Conservation (phyloP, 2,797 vertebrate species). For the Epinephelus malabaricus region DNA sequence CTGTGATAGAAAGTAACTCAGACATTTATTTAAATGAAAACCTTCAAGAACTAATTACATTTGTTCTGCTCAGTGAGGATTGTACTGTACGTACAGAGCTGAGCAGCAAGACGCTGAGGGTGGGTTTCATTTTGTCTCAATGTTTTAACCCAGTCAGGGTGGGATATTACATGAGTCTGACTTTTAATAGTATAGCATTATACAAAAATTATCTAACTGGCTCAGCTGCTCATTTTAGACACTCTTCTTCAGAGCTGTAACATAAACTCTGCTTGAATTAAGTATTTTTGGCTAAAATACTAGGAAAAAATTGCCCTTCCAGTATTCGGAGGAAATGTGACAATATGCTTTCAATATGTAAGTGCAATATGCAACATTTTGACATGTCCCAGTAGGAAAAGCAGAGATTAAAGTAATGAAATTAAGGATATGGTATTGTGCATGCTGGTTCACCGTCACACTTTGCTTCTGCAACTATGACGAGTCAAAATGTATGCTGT, state of each 20-base stretch:
- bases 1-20: no score
- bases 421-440: neutral
- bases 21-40: no score
- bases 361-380: no score
- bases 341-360: neutral
- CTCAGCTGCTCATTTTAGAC: neutral
- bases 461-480: neutral
- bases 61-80: slow-evolving; percentile 4
- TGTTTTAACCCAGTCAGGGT: neutral
- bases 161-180: neutral
- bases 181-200: neutral
- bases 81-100: neutral
- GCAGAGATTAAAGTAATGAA: neutral
- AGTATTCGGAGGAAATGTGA: neutral
- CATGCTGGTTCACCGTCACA: no score
- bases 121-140: neutral
- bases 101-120: neutral
- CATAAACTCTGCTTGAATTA: neutral
- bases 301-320: neutral
- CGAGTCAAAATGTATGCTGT: neutral
- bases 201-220: neutral
- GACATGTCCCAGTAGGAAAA: no score
- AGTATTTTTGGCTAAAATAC: neutral
- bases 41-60: neutral
- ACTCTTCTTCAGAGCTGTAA: no score